phyloP scores from a whole-genome alignment of 2,113 vertebrate species.

The Origma solitaria region DNA sequence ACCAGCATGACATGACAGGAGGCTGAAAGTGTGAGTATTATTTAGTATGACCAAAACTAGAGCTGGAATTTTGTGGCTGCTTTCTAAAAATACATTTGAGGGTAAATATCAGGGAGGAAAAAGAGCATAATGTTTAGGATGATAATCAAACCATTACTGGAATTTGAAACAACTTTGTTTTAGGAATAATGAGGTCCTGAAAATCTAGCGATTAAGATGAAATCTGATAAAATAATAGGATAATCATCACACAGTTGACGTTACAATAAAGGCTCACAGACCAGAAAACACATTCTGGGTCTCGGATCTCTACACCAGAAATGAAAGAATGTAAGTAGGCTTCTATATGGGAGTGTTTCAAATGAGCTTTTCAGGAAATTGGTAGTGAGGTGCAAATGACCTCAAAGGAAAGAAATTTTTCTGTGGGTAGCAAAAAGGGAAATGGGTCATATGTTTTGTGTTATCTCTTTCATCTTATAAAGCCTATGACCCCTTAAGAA shows the following conservation, averaged over 20 bases:
- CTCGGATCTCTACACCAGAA: not conserved
- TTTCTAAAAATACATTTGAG: not conserved
- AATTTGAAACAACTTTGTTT: slow-evolving; percentile 15
- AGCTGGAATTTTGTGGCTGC: not conserved
- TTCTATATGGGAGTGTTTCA: not conserved
- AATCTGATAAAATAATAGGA: slow-evolving; percentile 28
- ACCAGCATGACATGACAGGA: not conserved
- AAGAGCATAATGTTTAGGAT: not conserved
- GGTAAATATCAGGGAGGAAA: not conserved
- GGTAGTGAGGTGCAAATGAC: slow-evolving; percentile 21
- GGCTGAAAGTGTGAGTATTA: not conserved
- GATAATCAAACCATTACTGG: not conserved
- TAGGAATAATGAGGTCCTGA: slow-evolving; percentile 2
- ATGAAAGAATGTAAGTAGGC: not conserved
- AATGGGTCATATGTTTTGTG: not conserved
- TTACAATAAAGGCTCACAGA: not conserved
- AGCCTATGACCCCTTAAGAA: not conserved
- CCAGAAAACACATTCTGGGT: not conserved
- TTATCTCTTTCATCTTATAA: slow-evolving; percentile 12
- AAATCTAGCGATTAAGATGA: slow-evolving; percentile 3
- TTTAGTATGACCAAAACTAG: not conserved
- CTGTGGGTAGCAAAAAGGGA: not conserved
- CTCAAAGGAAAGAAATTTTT: slow-evolving; percentile 18
- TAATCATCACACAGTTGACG: not conserved
- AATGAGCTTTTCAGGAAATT: slow-evolving; percentile 44